A percentile compares a stretch with the other conserved stretches of the same genome.
Evolutionary conservation across 2,797 vertebrate genomes (phyloP).

Genomic region (Tarsius wallacei): DNA sequence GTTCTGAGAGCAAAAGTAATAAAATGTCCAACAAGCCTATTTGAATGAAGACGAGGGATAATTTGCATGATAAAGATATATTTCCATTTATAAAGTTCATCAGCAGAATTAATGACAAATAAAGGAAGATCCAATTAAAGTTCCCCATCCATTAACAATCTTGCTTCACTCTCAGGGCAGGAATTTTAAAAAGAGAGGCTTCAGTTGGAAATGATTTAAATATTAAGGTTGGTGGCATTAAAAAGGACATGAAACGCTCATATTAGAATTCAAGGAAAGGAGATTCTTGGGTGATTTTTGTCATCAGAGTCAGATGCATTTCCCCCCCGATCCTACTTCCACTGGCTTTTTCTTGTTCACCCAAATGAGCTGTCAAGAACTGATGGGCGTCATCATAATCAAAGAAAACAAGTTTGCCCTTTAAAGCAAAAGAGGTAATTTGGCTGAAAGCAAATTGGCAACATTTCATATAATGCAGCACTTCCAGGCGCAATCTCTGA

Average conservation of each 20-base stretch:
- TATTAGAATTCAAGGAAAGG: constrained; percentile 77
- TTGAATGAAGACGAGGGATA: constrained; percentile 57
- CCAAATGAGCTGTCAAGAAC: constrained; percentile 82
- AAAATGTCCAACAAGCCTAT: constrained; percentile 65
- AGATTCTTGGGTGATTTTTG: constrained; percentile 52
- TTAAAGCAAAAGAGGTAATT: constrained; percentile 83
- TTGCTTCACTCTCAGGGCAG: constrained; percentile 66
- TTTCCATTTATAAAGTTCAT: constrained; percentile 84
- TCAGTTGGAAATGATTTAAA: constrained; percentile 65
- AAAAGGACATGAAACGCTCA: constrained; percentile 53
- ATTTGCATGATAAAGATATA: constrained; percentile 84
- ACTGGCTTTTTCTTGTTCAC: constrained; percentile 37
- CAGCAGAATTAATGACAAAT: constrained; percentile 82
- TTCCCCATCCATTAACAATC: constrained; percentile 47
- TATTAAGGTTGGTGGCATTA: constrained; percentile 75
- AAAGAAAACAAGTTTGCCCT: constrained; percentile 84
- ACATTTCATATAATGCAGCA: constrained; percentile 33
- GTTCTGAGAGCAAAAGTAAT: constrained; percentile 68
- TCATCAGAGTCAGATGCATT: not conserved
- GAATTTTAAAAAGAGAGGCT: constrained; percentile 66
- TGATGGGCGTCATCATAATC: constrained; percentile 55
- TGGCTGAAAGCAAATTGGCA: constrained; percentile 83
- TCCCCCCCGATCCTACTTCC: not conserved
- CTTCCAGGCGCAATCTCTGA: not conserved
- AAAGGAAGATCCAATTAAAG: constrained; percentile 74